Conservation (phyloP, 2,113 vertebrate species). For the Lichenostomus cassidix region DNA sequence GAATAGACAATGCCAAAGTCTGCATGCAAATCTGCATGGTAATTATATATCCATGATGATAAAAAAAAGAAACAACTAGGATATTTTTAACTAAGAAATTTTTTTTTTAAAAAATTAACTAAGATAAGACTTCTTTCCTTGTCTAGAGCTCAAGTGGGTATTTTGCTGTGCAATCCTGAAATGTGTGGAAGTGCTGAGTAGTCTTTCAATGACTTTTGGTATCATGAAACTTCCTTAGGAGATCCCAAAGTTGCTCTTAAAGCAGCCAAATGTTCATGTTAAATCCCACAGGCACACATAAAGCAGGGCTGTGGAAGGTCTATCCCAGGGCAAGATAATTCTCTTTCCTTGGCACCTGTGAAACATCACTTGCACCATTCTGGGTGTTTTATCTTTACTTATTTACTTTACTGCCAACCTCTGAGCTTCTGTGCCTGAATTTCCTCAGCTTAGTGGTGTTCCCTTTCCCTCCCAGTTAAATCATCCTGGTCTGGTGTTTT, state of each 20-base stretch:
- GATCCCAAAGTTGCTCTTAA: not conserved
- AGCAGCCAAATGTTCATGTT: not conserved
- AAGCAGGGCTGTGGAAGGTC: not conserved
- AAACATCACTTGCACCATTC: not conserved
- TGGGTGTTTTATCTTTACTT: not conserved
- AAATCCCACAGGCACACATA: not conserved
- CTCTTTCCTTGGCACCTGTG: not conserved
- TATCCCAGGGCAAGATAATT: not conserved
- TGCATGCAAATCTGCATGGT: not conserved
- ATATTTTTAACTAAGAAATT: too few relatives aligned
- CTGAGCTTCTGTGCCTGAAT: not conserved
- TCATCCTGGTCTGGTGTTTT: not conserved
- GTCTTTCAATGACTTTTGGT: not conserved
- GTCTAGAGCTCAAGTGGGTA: not conserved
- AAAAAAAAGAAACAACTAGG: not conserved
- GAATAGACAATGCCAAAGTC: fast-evolving
- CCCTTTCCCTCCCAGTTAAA: not conserved
- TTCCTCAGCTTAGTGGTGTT: not conserved
- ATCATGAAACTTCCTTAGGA: not conserved
- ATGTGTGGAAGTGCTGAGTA: not conserved
- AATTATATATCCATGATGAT: not conserved
- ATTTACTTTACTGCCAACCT: not conserved
- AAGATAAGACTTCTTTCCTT: not conserved
- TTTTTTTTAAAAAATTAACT: too few relatives aligned
- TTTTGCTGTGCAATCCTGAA: not conserved